Conservation (phyloP, 2,888 invertebrate genomes). For the Trissonchulus sp. region DNA sequence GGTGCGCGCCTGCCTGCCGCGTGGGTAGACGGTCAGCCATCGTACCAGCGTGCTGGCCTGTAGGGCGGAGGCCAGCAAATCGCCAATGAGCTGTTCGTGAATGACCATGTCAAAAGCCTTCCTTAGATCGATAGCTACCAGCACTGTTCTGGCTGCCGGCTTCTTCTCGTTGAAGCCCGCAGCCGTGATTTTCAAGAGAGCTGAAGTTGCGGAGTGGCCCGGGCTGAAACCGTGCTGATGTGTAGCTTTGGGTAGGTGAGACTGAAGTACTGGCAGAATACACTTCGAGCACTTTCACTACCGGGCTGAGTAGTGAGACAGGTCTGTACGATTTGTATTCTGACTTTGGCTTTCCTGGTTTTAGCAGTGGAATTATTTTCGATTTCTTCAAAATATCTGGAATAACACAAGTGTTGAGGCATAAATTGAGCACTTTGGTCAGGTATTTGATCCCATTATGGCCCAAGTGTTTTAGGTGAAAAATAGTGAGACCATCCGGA, state of each 20-base stretch:
- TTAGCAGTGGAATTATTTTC: slow-evolving; percentile 9
- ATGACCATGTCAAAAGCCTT: slow-evolving; percentile 1
- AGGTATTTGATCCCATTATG: neutral
- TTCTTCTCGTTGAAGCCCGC: no score
- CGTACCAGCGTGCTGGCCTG: neutral
- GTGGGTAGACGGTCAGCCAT: neutral
- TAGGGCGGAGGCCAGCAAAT: neutral
- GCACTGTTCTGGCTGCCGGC: no score
- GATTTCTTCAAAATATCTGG: neutral
- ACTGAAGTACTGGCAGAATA: no score
- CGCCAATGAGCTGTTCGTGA: slow-evolving; percentile 6
- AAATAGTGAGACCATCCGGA: neutral
- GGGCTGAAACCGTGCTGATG: no score
- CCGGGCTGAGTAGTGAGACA: no score
- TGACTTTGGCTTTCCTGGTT: slow-evolving; percentile 8
- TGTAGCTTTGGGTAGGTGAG: no score
- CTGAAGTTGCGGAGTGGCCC: no score
- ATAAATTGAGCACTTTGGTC: neutral
- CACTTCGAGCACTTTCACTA: no score
- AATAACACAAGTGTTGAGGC: neutral
- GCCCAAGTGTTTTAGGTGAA: slow-evolving; percentile 16
- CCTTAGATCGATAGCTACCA: slow-evolving; percentile 1
- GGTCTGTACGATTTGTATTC: slow-evolving; percentile 13
- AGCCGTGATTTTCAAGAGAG: no score
- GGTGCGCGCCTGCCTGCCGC: neutral